Evolutionary conservation across 1,140 invertebrate genomes (phyloP).

Genomic region (Solenopsis invicta): DNA sequence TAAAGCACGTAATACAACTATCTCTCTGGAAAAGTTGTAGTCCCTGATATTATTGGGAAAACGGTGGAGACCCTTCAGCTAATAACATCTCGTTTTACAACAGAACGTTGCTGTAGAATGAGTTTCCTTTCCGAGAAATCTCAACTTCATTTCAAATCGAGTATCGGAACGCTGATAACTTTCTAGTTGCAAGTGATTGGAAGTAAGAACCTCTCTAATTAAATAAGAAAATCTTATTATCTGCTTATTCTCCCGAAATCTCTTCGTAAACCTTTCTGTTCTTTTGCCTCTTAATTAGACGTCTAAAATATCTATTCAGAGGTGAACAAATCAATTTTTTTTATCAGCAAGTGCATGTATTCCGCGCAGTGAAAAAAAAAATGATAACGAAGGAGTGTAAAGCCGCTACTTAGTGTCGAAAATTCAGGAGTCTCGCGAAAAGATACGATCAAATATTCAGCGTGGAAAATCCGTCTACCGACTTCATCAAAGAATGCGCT

Average conservation of each 20-base stretch:
- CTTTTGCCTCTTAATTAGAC: background rate
- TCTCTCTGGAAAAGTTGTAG: conserved; percentile 8
- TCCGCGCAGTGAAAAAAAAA: background rate
- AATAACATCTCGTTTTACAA: conserved; percentile 7
- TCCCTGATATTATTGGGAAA: background rate
- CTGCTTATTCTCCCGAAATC: background rate
- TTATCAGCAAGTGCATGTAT: background rate
- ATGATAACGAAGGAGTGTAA: background rate
- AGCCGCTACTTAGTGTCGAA: conserved; percentile 33
- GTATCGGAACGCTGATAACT: background rate
- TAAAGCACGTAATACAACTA: conserved; percentile 18
- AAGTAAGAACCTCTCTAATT: background rate
- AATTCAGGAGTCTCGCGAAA: background rate
- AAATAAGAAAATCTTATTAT: background rate
- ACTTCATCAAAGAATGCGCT: conserved; percentile 57
- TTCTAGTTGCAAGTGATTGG: background rate
- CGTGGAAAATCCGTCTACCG: conserved; percentile 24
- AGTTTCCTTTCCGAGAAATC: background rate
- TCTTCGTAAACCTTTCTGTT: background rate
- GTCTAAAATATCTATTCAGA: background rate
- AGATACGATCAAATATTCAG: conserved; percentile 51
- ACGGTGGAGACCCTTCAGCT: background rate
- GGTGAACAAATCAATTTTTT: background rate
- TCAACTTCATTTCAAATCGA: conserved; percentile 5
- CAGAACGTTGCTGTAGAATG: background rate